These are phyloP conservation scores for Cryptocheilus praepositus DNA, from an alignment of 2,888 invertebrate species.

Conservation along the genomic window DNA sequence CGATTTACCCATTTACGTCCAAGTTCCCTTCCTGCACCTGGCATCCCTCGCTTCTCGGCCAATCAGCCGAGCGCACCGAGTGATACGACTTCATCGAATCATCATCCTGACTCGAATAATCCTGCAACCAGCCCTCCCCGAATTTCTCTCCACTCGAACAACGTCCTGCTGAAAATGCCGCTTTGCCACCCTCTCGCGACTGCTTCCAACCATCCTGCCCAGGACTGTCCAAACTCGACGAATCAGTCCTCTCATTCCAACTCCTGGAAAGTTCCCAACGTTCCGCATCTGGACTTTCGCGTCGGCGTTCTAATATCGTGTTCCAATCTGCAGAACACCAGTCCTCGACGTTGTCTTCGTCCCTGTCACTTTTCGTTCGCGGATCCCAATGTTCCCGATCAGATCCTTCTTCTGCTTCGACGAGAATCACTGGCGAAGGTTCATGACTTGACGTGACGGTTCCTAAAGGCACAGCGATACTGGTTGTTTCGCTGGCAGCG, in stretches of 20 bases:
- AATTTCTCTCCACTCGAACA: neutral
- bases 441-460: slow-evolving; percentile 68
- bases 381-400: slow-evolving; percentile 27
- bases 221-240: slow-evolving; percentile 2
- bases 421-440: slow-evolving; percentile 62
- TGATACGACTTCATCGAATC: slow-evolving; percentile 30
- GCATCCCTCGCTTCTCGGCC: neutral
- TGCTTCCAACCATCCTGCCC: neutral
- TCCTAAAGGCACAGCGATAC: slow-evolving; percentile 67
- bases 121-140: slow-evolving; percentile 3
- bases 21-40: neutral
- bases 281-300: slow-evolving; percentile 28
- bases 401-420: slow-evolving; percentile 56
- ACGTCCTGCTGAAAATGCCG: no score
- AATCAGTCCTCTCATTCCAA: neutral
- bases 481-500: slow-evolving; percentile 67
- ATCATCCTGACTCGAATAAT: slow-evolving; percentile 11
- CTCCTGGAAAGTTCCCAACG: slow-evolving; percentile 2
- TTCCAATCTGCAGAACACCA: neutral
- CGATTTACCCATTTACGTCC: slow-evolving; percentile 31
- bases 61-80: slow-evolving; percentile 19
- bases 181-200: no score
- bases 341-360: neutral
- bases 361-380: slow-evolving; percentile 11
- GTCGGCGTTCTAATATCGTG: slow-evolving; percentile 15